Base-by-base conservation (phyloP, 2,797 vertebrate species). In the Helarctos malayanus region DNA sequence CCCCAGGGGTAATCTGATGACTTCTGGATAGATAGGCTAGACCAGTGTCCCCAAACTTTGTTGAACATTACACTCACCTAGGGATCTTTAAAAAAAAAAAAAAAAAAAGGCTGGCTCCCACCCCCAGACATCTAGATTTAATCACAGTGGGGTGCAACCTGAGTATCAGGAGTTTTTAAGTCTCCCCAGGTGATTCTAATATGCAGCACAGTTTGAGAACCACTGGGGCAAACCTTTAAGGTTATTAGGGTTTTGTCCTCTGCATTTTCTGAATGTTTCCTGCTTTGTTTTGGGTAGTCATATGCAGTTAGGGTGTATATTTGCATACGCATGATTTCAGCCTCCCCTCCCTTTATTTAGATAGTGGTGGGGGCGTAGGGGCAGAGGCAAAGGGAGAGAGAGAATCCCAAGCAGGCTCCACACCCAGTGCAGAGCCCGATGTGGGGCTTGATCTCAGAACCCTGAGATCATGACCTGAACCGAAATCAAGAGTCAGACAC, bases 251-350 rank as follows among this genome's bases (percentile, higher is more conserved):
- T 47, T 63, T 82, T 78, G 32, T 11, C 54, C 41, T 85, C 16
- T 61, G n/a, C 68, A 75, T 87, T 95, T 90, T 57, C 56, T 61
- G 25, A 86, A 52, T 61, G 32, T 57, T 61, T 57, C 76, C 75
- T 95, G 29, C 41, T 75, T 59, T 80, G 16, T 52, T 93, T 81
- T 76, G 41, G n/a, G 52, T 56, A 92, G 41, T n/a, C 57, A 86
- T 89, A 85, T 52, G 25, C 35, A 82, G 21, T 68, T 59, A 29
- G 18, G 18, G 23, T 61, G 5, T 81, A 47, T 71, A 13, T 73
- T 27, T 73, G 71, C 41, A 73, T 15, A 29, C 25, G 27, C 25
- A 27, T 2, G 3, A 45, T 73, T 45, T 73, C 23, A 71, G 71
- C 41, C 25, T 14, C 41, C 38, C 41, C 38, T 35, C 38, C 13